phyloP scores from a whole-genome alignment of 1,140 invertebrate genomes.

The Calephelis virginiensis region DNA sequence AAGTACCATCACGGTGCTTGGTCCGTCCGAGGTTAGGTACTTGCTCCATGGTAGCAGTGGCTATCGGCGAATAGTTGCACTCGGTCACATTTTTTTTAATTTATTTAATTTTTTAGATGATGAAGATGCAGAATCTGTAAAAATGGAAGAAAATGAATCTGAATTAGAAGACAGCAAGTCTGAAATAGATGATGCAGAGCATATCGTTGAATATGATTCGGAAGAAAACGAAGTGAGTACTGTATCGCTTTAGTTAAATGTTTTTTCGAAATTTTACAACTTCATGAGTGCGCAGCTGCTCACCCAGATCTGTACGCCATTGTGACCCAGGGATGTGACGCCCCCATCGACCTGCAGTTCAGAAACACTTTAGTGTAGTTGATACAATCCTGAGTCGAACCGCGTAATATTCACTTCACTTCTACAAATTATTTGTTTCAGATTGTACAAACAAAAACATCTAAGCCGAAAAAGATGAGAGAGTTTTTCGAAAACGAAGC shows the following conservation, averaged over 20 bases:
- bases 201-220: conserved; percentile 84
- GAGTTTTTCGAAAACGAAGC: conserved; percentile 92
- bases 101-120: conserved; percentile 30
- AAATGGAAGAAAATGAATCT: conserved; percentile 16
- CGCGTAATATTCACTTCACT: neutral
- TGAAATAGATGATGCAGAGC: conserved; percentile 46
- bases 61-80: too few species aligned
- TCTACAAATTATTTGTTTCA: conserved; percentile 34
- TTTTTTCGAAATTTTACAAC: too few species aligned
- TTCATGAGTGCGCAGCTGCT: too few species aligned
- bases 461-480: conserved; percentile 76
- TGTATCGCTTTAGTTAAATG: neutral
- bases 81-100: too few species aligned
- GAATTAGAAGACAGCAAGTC: conserved; percentile 52
- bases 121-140: conserved; percentile 32
- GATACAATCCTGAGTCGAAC: too few species aligned
- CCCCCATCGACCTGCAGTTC: too few species aligned
- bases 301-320: too few species aligned
- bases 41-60: too few species aligned
- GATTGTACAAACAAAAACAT: conserved; percentile 52
- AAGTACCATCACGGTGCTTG: too few species aligned
- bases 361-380: too few species aligned
- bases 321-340: too few species aligned
- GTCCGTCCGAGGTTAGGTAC: too few species aligned
- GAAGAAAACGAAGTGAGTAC: conserved; percentile 85